A percentile compares a stretch with the other conserved stretches of the same genome.
phyloP scores from a whole-genome alignment of 92 coral and sea anemone genomes.

The Diadumene lineata region DNA sequence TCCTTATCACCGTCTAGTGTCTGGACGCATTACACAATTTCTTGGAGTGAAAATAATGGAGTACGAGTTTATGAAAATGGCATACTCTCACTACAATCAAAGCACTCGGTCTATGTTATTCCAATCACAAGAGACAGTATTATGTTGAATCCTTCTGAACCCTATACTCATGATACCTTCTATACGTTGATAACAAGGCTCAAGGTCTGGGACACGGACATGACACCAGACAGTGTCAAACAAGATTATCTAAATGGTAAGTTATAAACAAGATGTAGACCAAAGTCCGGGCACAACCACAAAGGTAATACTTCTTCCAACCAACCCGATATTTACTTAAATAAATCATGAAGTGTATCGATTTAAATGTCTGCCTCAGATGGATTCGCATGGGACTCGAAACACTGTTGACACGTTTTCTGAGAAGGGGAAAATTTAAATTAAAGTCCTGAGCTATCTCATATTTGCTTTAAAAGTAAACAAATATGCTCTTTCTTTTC shows the following conservation, averaged over 20 bases:
- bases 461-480: no score
- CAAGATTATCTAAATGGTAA: conserved; percentile 9
- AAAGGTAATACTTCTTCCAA: no score
- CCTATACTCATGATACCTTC: background rate
- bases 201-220: conserved; percentile 20
- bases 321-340: no score
- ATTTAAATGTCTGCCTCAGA: no score
- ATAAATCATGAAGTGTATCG: no score
- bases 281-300: no score
- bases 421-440: no score
- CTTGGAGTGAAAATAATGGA: conserved; percentile 44
- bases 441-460: no score
- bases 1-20: conserved; percentile 5
- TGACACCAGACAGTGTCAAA: background rate
- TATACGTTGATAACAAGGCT: conserved; percentile 15
- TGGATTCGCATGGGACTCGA: no score
- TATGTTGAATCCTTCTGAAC: background rate
- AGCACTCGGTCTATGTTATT: background rate
- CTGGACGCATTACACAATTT: conserved; percentile 44
- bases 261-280: no score
- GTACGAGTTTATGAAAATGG: conserved; percentile 38
- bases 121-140: background rate
- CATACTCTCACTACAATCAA: background rate
- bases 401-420: no score
- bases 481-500: no score